Evolutionary conservation across 2,797 vertebrate genomes (phyloP).

Genomic region (Eulemur rubriventer): DNA sequence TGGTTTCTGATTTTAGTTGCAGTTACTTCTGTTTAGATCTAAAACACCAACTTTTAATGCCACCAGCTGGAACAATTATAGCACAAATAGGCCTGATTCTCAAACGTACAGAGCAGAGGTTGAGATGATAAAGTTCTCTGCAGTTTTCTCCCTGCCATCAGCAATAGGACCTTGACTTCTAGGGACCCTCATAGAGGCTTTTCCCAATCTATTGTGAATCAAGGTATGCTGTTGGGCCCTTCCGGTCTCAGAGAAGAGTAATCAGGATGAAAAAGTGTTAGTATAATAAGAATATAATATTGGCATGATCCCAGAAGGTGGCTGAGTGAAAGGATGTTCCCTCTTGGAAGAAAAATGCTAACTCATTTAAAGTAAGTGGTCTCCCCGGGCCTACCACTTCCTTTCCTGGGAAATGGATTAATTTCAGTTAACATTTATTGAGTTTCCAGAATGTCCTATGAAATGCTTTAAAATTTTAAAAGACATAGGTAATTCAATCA

Average conservation of each 20-base stretch:
- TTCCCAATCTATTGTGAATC: background rate
- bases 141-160: background rate
- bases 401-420: conserved; percentile 44
- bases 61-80: background rate
- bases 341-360: conserved; percentile 37
- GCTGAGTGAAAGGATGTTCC: background rate
- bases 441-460: conserved; percentile 47
- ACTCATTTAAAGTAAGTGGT: conserved; percentile 10
- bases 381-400: background rate
- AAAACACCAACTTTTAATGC: background rate
- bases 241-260: background rate
- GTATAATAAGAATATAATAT: background rate
- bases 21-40: background rate
- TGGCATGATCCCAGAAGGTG: background rate
- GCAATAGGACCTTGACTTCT: background rate
- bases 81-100: background rate
- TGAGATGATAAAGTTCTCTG: background rate
- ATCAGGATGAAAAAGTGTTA: background rate
- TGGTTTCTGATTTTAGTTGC: conserved; percentile 6
- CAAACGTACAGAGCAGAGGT: background rate
- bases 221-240: background rate
- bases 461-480: conserved; percentile 41
- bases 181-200: background rate
- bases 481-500: background rate
- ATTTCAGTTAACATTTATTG: conserved; percentile 50